Percentiles rank a stretch among this genome's conserved stretches.
Evolutionary conservation across 2,113 vertebrate genomes (phyloP).

Genomic region (Leucosticte australis): DNA sequence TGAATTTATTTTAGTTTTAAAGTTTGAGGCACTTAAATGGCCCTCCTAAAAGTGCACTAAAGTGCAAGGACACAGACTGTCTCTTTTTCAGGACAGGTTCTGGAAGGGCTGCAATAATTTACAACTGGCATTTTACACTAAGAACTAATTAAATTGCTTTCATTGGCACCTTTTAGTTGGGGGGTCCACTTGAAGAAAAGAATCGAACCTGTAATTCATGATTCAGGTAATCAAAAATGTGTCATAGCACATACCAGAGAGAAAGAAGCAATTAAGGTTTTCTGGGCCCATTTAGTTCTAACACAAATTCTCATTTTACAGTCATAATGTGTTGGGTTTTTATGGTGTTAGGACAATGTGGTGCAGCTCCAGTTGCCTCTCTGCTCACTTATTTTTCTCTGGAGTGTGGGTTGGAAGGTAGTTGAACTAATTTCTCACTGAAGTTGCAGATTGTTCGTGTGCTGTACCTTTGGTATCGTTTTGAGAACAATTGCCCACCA

Average conservation of each 20-base stretch:
- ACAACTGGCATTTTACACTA: background rate
- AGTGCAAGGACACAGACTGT: background rate
- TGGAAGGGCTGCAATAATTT: background rate
- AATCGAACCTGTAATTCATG: background rate
- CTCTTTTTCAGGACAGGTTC: background rate
- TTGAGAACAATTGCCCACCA: background rate
- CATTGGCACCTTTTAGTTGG: background rate
- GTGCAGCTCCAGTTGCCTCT: background rate
- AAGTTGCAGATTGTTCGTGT: background rate
- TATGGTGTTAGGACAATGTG: background rate
- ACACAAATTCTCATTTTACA: background rate
- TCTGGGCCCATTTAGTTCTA: background rate
- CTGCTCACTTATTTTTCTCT: background rate
- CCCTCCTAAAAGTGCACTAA: background rate
- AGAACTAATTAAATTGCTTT: background rate
- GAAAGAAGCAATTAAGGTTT: background rate
- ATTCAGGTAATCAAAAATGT: background rate
- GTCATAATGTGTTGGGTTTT: background rate
- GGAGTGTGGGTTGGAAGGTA: background rate
- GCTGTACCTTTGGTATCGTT: background rate
- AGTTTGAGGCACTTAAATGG: background rate
- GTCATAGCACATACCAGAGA: background rate
- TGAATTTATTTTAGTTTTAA: background rate
- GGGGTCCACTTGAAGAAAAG: background rate
- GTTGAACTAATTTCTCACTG: background rate